Evolutionary conservation across 2,113 vertebrate species (phyloP).

Genomic region (Paratilapia polleni): DNA sequence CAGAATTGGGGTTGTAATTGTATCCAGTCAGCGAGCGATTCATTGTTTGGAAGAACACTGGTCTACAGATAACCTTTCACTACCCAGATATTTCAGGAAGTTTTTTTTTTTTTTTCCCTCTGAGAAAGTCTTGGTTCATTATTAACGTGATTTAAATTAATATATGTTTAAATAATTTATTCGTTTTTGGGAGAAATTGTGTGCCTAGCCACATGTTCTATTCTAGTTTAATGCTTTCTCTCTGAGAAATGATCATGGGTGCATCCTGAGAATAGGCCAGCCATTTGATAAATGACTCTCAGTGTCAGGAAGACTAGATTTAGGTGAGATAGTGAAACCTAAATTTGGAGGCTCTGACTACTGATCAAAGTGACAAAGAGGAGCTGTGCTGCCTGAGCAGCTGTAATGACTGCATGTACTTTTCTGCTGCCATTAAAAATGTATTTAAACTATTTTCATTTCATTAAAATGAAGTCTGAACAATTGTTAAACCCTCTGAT

Average conservation of each 20-base stretch:
- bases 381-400: slow-evolving; percentile 23
- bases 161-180: slow-evolving; percentile 68
- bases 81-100: slow-evolving; percentile 28
- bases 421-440: slow-evolving; percentile 50
- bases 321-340: slow-evolving; percentile 46
- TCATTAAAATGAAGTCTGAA: slow-evolving; percentile 11
- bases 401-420: slow-evolving; percentile 41
- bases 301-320: slow-evolving; percentile 45
- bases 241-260: slow-evolving; percentile 43
- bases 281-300: slow-evolving; percentile 60
- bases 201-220: slow-evolving; percentile 52
- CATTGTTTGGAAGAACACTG: not conserved
- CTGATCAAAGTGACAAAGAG: slow-evolving; percentile 57
- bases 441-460: slow-evolving; percentile 12
- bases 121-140: slow-evolving; percentile 37
- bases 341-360: slow-evolving; percentile 62
- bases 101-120: not conserved
- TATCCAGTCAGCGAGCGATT: not conserved
- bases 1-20: not conserved
- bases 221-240: slow-evolving; percentile 41
- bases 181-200: slow-evolving; percentile 44
- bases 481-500: not conserved
- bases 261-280: slow-evolving; percentile 33
- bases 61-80: slow-evolving; percentile 1
- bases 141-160: slow-evolving; percentile 60